Conservation (phyloP, 2,888 invertebrate species). For the Cephus sareptanus region DNA sequence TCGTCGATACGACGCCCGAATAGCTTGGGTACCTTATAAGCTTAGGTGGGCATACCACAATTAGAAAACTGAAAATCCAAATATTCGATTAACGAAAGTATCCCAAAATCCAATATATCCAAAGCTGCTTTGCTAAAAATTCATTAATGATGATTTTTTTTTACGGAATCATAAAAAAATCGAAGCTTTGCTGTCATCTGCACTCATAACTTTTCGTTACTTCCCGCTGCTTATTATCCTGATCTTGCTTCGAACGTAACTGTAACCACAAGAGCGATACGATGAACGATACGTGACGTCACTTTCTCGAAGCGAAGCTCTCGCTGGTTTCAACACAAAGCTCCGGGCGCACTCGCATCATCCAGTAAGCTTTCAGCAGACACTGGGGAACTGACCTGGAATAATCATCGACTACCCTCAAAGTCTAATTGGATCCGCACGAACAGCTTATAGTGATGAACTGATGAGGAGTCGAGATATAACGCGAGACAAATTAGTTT, state of each 20-base stretch:
- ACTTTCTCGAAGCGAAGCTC: not conserved
- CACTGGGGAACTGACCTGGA: slow-evolving; percentile 45
- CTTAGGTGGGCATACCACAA: no score
- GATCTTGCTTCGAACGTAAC: not conserved
- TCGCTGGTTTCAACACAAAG: not conserved
- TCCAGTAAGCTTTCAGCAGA: slow-evolving; percentile 29
- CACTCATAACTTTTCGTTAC: no score
- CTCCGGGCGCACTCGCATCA: not conserved
- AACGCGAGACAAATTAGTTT: not conserved
- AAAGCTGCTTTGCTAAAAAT: no score
- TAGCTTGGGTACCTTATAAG: no score
- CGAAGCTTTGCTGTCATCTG: no score
- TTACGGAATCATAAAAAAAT: no score
- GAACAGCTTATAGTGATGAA: slow-evolving; percentile 33
- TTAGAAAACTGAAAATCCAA: no score
- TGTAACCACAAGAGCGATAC: not conserved
- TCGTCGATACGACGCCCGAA: no score
- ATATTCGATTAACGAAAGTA: no score
- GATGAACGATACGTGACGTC: not conserved
- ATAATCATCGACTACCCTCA: slow-evolving; percentile 50
- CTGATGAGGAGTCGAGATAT: not conserved
- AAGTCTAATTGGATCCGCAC: slow-evolving; percentile 58
- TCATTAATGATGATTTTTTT: no score
- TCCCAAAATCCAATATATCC: not conserved
- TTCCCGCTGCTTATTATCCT: not conserved